phyloP scores from a whole-genome alignment of 2,797 vertebrate species.

The Amblyopsis hoosieri region DNA sequence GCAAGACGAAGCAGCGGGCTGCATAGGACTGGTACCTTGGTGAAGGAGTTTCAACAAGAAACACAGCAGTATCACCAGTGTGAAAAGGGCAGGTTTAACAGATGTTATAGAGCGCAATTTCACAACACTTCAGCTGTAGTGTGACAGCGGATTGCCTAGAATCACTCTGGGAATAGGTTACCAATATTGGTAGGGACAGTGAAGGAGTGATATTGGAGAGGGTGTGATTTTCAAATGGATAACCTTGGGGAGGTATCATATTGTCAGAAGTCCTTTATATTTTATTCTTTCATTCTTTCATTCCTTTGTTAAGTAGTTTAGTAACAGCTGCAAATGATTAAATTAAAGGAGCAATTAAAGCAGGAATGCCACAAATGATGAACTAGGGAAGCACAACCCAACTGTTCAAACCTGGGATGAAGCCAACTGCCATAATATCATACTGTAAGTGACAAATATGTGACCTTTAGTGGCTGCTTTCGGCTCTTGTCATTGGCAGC shows the following conservation, averaged over 20 bases:
- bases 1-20: background rate
- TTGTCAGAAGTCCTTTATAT: background rate
- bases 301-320: too few species aligned
- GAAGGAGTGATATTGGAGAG: background rate
- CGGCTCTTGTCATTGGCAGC: constrained; percentile 20
- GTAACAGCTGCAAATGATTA: too few species aligned
- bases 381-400: constrained; percentile 2
- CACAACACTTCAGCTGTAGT: background rate
- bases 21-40: background rate
- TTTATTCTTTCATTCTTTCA: too few species aligned
- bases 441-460: constrained; percentile 32
- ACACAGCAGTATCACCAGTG: background rate
- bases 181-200: background rate
- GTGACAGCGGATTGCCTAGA: background rate
- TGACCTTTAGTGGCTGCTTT: constrained; percentile 43
- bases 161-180: background rate
- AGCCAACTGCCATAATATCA: constrained; percentile 19
- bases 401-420: constrained; percentile 7
- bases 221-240: background rate
- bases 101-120: background rate
- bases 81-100: background rate
- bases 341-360: too few species aligned
- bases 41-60: background rate
- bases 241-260: background rate
- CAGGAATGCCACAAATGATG: background rate